phyloP scores from a whole-genome alignment of 2,888 invertebrate genomes.

The Catocala nupta region DNA sequence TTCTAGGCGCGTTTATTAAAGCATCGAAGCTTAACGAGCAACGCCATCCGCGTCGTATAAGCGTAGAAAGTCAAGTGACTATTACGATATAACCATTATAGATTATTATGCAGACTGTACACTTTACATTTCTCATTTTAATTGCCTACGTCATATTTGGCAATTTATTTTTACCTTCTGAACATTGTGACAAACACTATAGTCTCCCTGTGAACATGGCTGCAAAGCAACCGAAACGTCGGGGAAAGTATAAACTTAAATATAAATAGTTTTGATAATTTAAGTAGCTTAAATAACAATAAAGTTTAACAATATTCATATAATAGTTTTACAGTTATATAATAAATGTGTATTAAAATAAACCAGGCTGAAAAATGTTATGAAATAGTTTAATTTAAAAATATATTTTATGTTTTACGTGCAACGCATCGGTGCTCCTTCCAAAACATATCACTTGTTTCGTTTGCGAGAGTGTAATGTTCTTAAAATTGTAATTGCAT shows the following conservation, averaged over 20 bases:
- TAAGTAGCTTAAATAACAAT: no score
- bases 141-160: slow-evolving; percentile 8
- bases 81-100: slow-evolving; percentile 21
- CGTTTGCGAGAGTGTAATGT: background rate
- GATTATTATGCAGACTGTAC: slow-evolving; percentile 30
- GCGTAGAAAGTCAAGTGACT: slow-evolving; percentile 38
- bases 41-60: slow-evolving; percentile 14
- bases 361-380: no score
- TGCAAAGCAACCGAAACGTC: no score
- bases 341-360: no score
- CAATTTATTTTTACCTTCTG: background rate
- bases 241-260: no score
- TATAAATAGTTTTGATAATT: no score
- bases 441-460: background rate
- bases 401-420: background rate
- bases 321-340: no score
- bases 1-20: slow-evolving; percentile 22
- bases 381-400: no score
- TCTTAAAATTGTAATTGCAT: slow-evolving; percentile 1
- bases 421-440: background rate
- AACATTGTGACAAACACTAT: no score
- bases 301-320: no score
- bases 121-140: slow-evolving; percentile 17
- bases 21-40: slow-evolving; percentile 24
- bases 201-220: no score